These are phyloP conservation scores for Caenorhabditis sulstoni DNA, from an alignment of 2,888 invertebrate genomes.

Conservation along the genomic window DNA sequence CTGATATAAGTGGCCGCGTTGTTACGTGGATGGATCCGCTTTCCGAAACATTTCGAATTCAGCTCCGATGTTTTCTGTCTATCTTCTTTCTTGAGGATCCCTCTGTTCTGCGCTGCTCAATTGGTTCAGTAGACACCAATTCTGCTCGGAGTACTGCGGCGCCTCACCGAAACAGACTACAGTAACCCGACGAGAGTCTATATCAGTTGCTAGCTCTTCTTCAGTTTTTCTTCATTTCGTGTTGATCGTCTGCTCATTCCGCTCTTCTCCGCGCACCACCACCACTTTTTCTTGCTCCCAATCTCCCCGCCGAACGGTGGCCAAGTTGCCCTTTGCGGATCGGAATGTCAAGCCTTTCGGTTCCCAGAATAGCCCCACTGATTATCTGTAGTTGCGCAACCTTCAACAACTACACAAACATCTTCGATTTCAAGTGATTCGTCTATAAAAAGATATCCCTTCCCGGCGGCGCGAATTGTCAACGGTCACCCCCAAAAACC, in stretches of 20 bases:
- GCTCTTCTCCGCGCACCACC: conserved; percentile 2
- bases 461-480: conserved; percentile 7
- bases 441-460: conserved; percentile 10
- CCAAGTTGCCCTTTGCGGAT: conserved; percentile 26
- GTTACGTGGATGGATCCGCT: background rate
- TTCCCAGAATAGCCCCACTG: conserved; percentile 25
- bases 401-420: conserved; percentile 27
- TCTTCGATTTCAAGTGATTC: conserved; percentile 22
- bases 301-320: background rate
- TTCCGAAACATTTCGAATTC: background rate
- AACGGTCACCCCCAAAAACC: background rate
- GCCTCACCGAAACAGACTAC: too few species aligned
- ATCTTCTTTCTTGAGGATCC: background rate
- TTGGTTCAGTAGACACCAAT: too few species aligned
- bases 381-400: conserved; percentile 30
- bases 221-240: background rate
- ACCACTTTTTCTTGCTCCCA: conserved; percentile 3
- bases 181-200: conserved; percentile 1
- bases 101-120: background rate
- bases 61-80: background rate
- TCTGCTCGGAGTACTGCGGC: too few species aligned
- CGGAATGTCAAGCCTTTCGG: conserved; percentile 23
- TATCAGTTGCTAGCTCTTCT: background rate
- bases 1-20: background rate
- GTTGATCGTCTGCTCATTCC: background rate